phyloP scores from a whole-genome alignment of 2,888 invertebrate species.

The Heliconius erato region DNA sequence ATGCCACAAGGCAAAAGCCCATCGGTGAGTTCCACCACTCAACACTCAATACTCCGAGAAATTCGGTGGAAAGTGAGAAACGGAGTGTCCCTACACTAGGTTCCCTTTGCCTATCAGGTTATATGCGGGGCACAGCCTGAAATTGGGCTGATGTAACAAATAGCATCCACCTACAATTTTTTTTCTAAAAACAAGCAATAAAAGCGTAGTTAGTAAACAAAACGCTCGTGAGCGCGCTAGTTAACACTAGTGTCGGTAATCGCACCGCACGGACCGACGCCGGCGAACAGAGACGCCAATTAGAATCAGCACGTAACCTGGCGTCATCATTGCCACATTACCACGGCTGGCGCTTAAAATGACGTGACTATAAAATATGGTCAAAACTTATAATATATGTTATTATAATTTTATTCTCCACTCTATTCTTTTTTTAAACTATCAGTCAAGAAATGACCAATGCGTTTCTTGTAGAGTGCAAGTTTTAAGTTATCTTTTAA shows the following conservation, averaged over 20 bases:
- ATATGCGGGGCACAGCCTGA: neutral
- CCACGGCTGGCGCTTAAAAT: slow-evolving; percentile 48
- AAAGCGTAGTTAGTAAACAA: slow-evolving; percentile 38
- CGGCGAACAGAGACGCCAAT: slow-evolving; percentile 74
- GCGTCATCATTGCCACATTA: slow-evolving; percentile 59
- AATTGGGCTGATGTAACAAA: neutral
- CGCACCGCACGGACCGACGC: slow-evolving; percentile 69
- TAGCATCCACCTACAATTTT: slow-evolving; percentile 15
- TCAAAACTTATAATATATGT: too few species aligned
- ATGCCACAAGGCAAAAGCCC: too few species aligned
- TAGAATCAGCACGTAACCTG: slow-evolving; percentile 66
- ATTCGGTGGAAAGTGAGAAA: too few species aligned
- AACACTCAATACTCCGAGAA: too few species aligned
- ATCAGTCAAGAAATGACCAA: too few species aligned
- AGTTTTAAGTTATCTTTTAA: neutral
- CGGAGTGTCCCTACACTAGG: too few species aligned
- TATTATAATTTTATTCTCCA: neutral
- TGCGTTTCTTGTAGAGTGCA: too few species aligned
- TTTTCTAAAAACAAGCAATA: slow-evolving; percentile 23
- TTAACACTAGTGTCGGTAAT: slow-evolving; percentile 52
- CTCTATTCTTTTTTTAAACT: too few species aligned
- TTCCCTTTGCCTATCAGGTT: too few species aligned
- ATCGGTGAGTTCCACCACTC: too few species aligned
- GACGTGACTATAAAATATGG: neutral
- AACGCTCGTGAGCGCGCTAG: slow-evolving; percentile 41